phyloP scores from a whole-genome alignment of 1,140 invertebrate species.

The Polyergus mexicanus region DNA sequence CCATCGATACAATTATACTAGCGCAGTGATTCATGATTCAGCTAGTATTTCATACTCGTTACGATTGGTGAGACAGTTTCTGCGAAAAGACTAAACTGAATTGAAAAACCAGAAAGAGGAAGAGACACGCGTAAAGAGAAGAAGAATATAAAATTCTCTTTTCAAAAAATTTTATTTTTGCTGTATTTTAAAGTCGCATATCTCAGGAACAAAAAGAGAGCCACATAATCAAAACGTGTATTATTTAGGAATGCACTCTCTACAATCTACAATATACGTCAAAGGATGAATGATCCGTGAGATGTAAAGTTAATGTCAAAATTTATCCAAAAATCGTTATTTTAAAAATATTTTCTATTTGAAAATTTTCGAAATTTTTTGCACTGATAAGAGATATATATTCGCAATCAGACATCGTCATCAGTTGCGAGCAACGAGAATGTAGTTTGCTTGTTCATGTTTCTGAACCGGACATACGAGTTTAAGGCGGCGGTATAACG shows the following conservation, averaged over 20 bases:
- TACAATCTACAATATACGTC: too few relatives aligned
- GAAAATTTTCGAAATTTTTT: neutral
- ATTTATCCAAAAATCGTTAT: too few relatives aligned
- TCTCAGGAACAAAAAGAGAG: too few relatives aligned
- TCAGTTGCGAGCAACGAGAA: slow-evolving; percentile 1
- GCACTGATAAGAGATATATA: neutral
- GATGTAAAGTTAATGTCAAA: too few relatives aligned
- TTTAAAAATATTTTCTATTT: too few relatives aligned
- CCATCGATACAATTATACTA: slow-evolving; percentile 57
- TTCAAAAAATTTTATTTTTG: too few relatives aligned
- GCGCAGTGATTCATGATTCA: slow-evolving; percentile 20
- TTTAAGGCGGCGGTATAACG: slow-evolving; percentile 34
- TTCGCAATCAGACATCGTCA: too few relatives aligned
- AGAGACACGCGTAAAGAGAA: neutral
- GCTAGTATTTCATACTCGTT: slow-evolving; percentile 2
- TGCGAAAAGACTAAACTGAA: slow-evolving; percentile 25
- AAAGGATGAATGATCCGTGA: too few relatives aligned
- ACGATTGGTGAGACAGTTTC: slow-evolving; percentile 57
- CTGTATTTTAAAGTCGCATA: too few relatives aligned
- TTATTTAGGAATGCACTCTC: too few relatives aligned
- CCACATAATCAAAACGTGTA: too few relatives aligned
- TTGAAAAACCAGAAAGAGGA: slow-evolving; percentile 16
- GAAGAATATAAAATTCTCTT: neutral
- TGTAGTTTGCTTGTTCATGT: slow-evolving; percentile 27
- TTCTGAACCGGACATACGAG: slow-evolving; percentile 31